Evolutionary conservation across 1,140 invertebrate genomes (phyloP).

Genomic region (Ostrea denselamellosa): DNA sequence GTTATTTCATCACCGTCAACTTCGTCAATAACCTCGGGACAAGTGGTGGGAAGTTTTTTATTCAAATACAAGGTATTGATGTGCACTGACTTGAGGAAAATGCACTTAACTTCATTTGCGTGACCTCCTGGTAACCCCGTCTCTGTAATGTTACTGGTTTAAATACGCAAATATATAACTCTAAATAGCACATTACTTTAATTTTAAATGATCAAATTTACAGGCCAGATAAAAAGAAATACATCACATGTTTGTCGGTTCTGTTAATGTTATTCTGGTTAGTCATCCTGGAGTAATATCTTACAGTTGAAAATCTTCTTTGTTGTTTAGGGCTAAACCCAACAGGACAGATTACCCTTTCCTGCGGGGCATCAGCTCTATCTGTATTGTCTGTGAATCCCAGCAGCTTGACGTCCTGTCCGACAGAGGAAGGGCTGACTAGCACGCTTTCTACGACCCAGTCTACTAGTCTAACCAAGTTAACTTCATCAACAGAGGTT

Average conservation of each 20-base stretch:
- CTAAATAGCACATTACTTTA: not conserved
- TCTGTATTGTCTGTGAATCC: not conserved
- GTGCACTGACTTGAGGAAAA: not conserved
- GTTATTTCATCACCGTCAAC: slow-evolving; percentile 39
- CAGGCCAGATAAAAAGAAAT: not conserved
- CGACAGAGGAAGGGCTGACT: not conserved
- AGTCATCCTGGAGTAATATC: not conserved
- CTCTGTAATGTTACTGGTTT: not conserved
- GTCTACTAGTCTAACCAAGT: not conserved
- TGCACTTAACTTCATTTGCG: not conserved
- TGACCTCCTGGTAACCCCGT: not conserved
- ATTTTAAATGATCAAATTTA: not conserved
- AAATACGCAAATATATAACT: not conserved
- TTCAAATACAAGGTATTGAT: slow-evolving; percentile 44
- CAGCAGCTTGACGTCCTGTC: not conserved
- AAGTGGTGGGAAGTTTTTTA: slow-evolving; percentile 44
- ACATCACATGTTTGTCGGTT: not conserved
- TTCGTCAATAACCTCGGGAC: not conserved
- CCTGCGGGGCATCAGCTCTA: not conserved
- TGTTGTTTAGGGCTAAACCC: not conserved
- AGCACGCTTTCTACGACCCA: not conserved
- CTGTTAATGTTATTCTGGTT: not conserved
- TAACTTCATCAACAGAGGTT: not conserved
- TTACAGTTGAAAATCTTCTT: not conserved
- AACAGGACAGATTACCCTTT: not conserved